phyloP scores from a whole-genome alignment of 2,113 vertebrate genomes.

The Poicephalus gulielmi region DNA sequence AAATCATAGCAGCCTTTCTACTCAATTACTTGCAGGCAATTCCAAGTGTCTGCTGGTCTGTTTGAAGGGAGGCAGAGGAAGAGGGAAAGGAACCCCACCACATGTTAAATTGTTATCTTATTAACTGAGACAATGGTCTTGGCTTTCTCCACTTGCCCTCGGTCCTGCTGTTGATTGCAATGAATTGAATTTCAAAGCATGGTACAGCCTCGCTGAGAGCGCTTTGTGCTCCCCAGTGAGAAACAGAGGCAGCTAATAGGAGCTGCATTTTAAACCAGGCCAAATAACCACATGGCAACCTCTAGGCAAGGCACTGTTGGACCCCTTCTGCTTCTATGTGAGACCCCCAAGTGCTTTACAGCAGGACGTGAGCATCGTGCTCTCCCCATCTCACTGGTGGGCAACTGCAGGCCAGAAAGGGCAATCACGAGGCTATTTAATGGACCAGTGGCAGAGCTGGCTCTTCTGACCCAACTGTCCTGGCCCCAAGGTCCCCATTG shows the following conservation, averaged over 20 bases:
- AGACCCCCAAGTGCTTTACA: neutral
- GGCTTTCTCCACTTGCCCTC: constrained; percentile 40
- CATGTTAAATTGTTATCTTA: constrained; percentile 58
- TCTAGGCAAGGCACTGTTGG: neutral
- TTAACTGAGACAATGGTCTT: constrained; percentile 45
- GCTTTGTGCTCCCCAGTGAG: neutral
- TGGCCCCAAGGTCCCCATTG: neutral
- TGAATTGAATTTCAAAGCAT: neutral
- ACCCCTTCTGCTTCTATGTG: neutral
- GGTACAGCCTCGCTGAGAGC: neutral
- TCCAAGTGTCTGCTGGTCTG: constrained; percentile 13
- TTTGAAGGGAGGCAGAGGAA: neutral
- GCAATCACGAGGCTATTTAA: neutral
- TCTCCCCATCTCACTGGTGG: neutral
- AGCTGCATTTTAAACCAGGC: neutral
- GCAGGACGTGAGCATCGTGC: neutral
- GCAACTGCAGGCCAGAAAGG: neutral
- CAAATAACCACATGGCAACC: neutral
- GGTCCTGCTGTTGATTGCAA: neutral
- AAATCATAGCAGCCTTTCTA: constrained; percentile 54
- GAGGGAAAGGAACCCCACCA: neutral
- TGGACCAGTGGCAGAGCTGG: neutral
- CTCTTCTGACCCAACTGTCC: neutral
- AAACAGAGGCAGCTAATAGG: neutral
- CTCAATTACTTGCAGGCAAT: constrained; percentile 63